phyloP scores from a whole-genome alignment of 2,888 invertebrate genomes.

The Yponomeuta cagnagella region DNA sequence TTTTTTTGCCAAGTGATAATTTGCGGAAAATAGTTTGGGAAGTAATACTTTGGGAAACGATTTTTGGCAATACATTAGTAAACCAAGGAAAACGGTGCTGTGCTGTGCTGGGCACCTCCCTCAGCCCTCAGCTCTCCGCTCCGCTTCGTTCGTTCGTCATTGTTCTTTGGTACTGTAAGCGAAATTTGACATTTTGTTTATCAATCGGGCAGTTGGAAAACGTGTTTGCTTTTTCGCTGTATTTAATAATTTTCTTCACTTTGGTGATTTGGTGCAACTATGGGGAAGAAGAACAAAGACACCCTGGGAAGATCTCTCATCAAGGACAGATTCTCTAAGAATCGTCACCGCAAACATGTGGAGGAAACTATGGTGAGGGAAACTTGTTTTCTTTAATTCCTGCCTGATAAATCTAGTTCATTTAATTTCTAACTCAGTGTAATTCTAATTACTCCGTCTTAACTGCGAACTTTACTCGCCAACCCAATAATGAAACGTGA shows the following conservation, averaged over 20 bases:
- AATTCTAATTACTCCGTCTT: too few species aligned
- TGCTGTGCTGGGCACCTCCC: too few species aligned
- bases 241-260: not conserved
- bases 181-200: not conserved
- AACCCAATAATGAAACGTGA: too few species aligned
- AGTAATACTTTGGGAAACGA: too few species aligned
- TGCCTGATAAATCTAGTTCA: not conserved
- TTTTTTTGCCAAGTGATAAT: too few species aligned
- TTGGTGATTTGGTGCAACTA: conserved; percentile 32
- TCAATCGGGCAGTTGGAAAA: not conserved
- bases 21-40: too few species aligned
- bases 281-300: conserved; percentile 85
- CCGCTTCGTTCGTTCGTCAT: too few species aligned
- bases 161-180: too few species aligned
- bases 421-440: not conserved
- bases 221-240: not conserved
- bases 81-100: too few species aligned
- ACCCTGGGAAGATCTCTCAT: conserved; percentile 82
- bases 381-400: not conserved
- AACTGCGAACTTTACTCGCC: too few species aligned
- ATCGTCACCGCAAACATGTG: conserved; percentile 78
- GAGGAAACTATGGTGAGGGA: conserved; percentile 83
- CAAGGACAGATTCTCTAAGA: conserved; percentile 83
- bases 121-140: too few species aligned
- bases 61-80: too few species aligned